Conservation (phyloP, 1,140 invertebrate genomes). For the Drosophila nebulosa region DNA sequence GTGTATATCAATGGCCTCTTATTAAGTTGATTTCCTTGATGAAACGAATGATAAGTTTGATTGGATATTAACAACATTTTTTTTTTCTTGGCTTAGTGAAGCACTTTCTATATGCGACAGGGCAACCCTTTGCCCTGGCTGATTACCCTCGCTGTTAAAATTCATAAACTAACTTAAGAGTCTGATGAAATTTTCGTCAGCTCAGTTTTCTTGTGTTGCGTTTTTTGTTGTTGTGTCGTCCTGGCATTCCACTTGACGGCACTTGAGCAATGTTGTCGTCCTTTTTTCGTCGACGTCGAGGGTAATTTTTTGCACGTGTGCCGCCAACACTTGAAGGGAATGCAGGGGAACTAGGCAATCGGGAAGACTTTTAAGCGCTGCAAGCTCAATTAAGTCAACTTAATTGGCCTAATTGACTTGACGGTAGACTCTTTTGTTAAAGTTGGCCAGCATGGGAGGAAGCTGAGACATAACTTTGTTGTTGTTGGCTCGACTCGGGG, state of each 20-base stretch:
- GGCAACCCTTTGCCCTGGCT: neutral
- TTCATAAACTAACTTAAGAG: slow-evolving; percentile 62
- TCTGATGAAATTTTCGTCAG: slow-evolving; percentile 47
- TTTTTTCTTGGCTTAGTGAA: neutral
- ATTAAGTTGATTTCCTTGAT: too few species aligned
- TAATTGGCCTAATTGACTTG: slow-evolving; percentile 76
- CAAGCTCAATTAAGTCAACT: slow-evolving; percentile 70
- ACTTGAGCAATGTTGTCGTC: slow-evolving; percentile 45
- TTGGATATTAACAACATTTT: neutral
- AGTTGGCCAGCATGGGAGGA: neutral
- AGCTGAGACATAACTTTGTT: slow-evolving; percentile 21
- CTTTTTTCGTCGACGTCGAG: slow-evolving; percentile 16
- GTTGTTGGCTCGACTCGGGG: neutral
- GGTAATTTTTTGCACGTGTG: slow-evolving; percentile 68
- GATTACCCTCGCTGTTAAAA: slow-evolving; percentile 2
- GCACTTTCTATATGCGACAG: neutral
- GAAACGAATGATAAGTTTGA: too few species aligned
- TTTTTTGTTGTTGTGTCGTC: slow-evolving; percentile 22
- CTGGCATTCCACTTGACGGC: slow-evolving; percentile 69
- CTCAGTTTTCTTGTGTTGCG: slow-evolving; percentile 25
- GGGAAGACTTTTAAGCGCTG: slow-evolving; percentile 50
- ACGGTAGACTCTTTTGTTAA: slow-evolving; percentile 38
- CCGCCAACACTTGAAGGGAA: slow-evolving; percentile 44
- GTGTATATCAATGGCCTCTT: too few species aligned
- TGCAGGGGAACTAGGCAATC: slow-evolving; percentile 34